Evolutionary conservation across 2,888 invertebrate genomes (phyloP).

Genomic region (Perizoma affinitatum): DNA sequence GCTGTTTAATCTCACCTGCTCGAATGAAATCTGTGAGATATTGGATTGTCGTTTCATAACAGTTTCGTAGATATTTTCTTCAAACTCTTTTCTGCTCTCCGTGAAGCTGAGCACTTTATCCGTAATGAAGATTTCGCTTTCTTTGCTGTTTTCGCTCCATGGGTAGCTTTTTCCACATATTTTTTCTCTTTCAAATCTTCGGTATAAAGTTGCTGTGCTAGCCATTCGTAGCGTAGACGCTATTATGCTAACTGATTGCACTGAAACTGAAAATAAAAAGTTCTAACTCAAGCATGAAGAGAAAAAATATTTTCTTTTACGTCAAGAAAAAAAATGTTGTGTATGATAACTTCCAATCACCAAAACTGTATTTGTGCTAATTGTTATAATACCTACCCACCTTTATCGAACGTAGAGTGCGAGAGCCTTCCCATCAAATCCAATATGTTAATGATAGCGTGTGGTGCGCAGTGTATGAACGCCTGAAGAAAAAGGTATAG

Average conservation of each 20-base stretch:
- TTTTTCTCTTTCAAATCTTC: constrained; percentile 91
- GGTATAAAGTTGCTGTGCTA: constrained; percentile 87
- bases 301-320: too few relatives aligned
- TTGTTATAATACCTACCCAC: constrained; percentile 58
- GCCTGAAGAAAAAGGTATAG: constrained; percentile 91
- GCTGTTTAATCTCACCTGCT: constrained; percentile 51
- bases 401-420: constrained; percentile 85
- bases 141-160: constrained; percentile 83
- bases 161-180: constrained; percentile 89
- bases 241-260: constrained; percentile 87
- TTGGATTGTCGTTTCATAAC: constrained; percentile 52
- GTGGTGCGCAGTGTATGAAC: constrained; percentile 90
- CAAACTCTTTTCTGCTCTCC: constrained; percentile 21
- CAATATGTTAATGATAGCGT: constrained; percentile 82
- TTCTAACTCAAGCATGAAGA: neutral
- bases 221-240: constrained; percentile 88
- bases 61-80: constrained; percentile 59
- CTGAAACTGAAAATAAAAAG: constrained; percentile 79
- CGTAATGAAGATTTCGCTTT: constrained; percentile 41
- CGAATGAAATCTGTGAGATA: constrained; percentile 41
- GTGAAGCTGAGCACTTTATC: constrained; percentile 37
- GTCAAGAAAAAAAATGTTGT: too few relatives aligned
- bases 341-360: too few relatives aligned
- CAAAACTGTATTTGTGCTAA: too few relatives aligned
- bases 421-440: constrained; percentile 85